Percentiles rank a stretch among this genome's conserved stretches.
phyloP scores from a whole-genome alignment of 2,113 vertebrate genomes.

The Synodontis membranacea region DNA sequence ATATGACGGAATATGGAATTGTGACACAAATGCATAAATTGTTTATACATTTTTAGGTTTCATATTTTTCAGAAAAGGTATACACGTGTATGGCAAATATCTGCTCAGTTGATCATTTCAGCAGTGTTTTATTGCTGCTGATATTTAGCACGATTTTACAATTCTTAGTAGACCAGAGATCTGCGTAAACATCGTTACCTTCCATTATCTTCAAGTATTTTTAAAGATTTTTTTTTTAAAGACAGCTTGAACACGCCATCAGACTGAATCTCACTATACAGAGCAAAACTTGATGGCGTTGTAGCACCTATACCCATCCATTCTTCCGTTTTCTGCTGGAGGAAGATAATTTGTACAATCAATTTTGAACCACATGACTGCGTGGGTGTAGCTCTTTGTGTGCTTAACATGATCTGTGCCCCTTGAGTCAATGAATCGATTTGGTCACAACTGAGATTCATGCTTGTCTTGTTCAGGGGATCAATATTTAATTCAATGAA shows the following conservation, averaged over 20 bases:
- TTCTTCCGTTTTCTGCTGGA: not conserved
- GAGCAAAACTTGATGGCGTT: not conserved
- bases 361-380: not conserved
- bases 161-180: not conserved
- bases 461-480: not conserved
- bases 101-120: not conserved
- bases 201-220: not conserved
- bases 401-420: not conserved
- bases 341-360: too few species aligned
- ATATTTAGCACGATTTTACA: not conserved
- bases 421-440: not conserved
- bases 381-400: not conserved
- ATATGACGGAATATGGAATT: not conserved
- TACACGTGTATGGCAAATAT: not conserved
- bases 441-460: not conserved
- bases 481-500: slow-evolving; percentile 10
- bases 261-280: not conserved
- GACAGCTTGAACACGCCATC: not conserved
- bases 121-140: not conserved
- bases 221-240: not conserved
- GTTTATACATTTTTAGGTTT: not conserved
- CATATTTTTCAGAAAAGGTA: not conserved
- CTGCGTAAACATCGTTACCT: not conserved
- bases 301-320: not conserved
- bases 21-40: not conserved